phyloP scores from a whole-genome alignment of 1,140 invertebrate genomes.

The Drosophila fuyamai region DNA sequence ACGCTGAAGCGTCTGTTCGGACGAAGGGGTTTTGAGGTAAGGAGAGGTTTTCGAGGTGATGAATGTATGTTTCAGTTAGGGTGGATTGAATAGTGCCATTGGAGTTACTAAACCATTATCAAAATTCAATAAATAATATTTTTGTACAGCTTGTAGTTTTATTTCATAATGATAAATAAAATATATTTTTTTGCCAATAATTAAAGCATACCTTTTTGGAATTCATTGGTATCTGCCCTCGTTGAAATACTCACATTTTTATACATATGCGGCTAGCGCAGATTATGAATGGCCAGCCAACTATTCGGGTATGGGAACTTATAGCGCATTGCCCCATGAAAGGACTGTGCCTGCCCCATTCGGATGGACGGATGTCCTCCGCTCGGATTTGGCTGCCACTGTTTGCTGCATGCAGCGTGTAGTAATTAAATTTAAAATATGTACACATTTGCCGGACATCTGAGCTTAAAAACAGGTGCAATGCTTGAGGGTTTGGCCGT shows the following conservation, averaged over 20 bases:
- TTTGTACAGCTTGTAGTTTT: no score
- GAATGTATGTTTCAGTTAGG: conserved; percentile 23
- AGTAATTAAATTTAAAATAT: conserved; percentile 83
- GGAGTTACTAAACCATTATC: no score
- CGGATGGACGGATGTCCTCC: conserved; percentile 38
- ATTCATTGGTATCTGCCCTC: conserved; percentile 18
- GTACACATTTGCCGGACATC: conserved; percentile 67
- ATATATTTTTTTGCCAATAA: no score
- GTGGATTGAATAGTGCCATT: not conserved
- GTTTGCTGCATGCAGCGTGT: conserved; percentile 58
- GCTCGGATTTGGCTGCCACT: conserved; percentile 65
- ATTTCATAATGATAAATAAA: not conserved
- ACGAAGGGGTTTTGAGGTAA: conserved; percentile 10
- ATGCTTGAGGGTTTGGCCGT: not conserved
- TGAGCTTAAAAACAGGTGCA: conserved; percentile 70
- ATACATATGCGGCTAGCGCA: conserved; percentile 44
- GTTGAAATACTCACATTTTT: conserved; percentile 27
- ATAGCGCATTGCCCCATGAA: conserved; percentile 55
- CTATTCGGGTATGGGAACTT: conserved; percentile 67
- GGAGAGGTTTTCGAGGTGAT: conserved; percentile 14
- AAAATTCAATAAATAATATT: no score
- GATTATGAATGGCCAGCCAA: conserved; percentile 67
- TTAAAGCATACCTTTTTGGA: no score
- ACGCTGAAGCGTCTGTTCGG: conserved; percentile 15
- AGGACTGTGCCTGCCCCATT: conserved; percentile 42